phyloP scores from a whole-genome alignment of 2,888 invertebrate genomes.

The Punctoribates punctum region DNA sequence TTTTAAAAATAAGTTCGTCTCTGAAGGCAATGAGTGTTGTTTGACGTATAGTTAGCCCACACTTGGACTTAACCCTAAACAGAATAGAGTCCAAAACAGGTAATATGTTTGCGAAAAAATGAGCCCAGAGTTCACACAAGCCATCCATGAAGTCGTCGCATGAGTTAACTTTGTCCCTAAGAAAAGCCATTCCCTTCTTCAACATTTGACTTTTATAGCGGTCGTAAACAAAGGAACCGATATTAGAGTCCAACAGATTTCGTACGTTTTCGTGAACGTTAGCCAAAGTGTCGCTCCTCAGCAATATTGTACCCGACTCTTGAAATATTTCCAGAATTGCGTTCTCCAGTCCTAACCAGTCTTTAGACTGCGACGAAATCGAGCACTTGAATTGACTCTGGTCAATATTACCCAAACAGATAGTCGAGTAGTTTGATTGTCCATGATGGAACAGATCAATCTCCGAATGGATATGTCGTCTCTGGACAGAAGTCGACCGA shows the following conservation, averaged over 20 bases:
- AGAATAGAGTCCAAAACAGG: conserved; percentile 39
- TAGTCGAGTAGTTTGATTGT: not conserved
- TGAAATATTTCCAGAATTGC: conserved; percentile 34
- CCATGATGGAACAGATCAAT: not conserved
- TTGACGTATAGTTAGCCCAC: conserved; percentile 34
- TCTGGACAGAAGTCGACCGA: not conserved
- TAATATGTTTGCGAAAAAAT: conserved; percentile 31
- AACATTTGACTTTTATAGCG: conserved; percentile 39
- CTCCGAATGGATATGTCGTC: not conserved
- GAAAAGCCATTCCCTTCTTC: conserved; percentile 31
- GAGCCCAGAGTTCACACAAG: conserved; percentile 9
- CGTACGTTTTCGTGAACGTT: conserved; percentile 32
- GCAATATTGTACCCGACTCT: not conserved
- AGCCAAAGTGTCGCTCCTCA: conserved; percentile 5
- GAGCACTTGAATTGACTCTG: not conserved
- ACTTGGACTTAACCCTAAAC: conserved; percentile 28
- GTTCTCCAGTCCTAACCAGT: conserved; percentile 25
- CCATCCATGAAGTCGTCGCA: not conserved
- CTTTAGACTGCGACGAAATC: not conserved
- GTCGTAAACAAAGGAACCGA: conserved; percentile 40
- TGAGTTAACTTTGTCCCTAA: conserved; percentile 20
- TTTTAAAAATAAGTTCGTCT: conserved; percentile 38
- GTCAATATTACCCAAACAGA: not conserved
- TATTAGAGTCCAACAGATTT: conserved; percentile 38
- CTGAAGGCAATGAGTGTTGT: conserved; percentile 40